A percentile compares a stretch with the other conserved stretches of the same genome.
Evolutionary conservation across 2,888 invertebrate genomes (phyloP).

Genomic region (Tetragonula carbonaria): DNA sequence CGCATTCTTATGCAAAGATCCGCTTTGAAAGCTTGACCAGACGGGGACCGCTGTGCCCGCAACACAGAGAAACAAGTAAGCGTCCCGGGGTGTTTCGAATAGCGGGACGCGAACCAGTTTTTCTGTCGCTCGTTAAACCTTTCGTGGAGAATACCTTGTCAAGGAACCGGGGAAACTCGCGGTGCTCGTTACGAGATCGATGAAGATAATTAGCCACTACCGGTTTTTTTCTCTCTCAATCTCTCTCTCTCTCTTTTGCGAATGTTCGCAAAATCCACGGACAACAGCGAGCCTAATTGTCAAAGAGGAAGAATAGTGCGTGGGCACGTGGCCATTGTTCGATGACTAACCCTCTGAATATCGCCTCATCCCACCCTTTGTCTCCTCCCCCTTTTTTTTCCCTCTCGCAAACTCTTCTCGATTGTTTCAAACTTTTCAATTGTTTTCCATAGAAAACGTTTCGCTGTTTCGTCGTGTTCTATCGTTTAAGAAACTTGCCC

Average conservation of each 20-base stretch:
- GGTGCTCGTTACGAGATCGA: slow-evolving; percentile 18
- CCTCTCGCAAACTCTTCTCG: not conserved
- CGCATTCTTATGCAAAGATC: slow-evolving; percentile 73
- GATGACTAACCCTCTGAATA: not conserved
- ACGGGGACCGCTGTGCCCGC: slow-evolving; percentile 17
- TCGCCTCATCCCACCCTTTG: not conserved
- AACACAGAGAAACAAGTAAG: slow-evolving; percentile 48
- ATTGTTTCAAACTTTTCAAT: not conserved
- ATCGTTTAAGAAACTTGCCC: not conserved
- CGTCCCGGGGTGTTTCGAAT: slow-evolving; percentile 49
- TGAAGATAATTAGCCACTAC: slow-evolving; percentile 47
- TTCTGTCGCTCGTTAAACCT: slow-evolving; percentile 68
- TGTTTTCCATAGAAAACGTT: no score
- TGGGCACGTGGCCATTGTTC: slow-evolving; percentile 69
- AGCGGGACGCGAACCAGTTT: slow-evolving; percentile 70
- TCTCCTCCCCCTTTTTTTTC: not conserved
- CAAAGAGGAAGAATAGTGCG: slow-evolving; percentile 55
- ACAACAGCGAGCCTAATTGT: slow-evolving; percentile 56
- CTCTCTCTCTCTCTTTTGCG: not conserved
- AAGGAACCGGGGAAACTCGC: slow-evolving; percentile 32
- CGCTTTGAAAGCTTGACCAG: slow-evolving; percentile 47
- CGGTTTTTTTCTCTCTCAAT: not conserved
- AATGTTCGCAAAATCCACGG: slow-evolving; percentile 32
- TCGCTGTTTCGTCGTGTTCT: not conserved
- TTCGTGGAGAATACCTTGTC: slow-evolving; percentile 28